Percentiles rank a stretch among this genome's conserved stretches.
Evolutionary conservation across 2,113 vertebrate genomes (phyloP).

Genomic region (Peucedramus taeniatus): DNA sequence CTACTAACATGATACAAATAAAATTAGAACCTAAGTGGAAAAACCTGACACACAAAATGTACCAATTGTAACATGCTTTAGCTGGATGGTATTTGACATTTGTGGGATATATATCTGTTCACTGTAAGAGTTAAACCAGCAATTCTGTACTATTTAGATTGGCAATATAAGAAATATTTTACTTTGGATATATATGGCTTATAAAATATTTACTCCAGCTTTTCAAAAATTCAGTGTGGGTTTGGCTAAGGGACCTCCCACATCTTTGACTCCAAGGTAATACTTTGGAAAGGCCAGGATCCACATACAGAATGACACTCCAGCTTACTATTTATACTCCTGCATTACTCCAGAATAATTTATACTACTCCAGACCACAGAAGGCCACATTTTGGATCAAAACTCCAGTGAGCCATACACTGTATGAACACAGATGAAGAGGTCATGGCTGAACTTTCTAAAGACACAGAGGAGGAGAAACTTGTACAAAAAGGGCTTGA

Average conservation of each 20-base stretch:
- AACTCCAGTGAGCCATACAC: neutral
- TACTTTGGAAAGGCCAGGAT: neutral
- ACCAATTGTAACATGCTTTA: neutral
- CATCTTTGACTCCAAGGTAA: neutral
- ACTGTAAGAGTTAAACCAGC: slow-evolving; percentile 25
- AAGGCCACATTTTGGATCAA: neutral
- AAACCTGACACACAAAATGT: neutral
- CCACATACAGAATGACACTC: neutral
- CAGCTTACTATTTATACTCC: slow-evolving; percentile 14
- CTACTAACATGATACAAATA: neutral
- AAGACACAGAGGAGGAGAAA: neutral
- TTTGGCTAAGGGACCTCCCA: slow-evolving; percentile 22
- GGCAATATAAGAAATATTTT: slow-evolving; percentile 31
- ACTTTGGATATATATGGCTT: slow-evolving; percentile 38
- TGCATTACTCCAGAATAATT: neutral
- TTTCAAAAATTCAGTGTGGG: slow-evolving; percentile 23
- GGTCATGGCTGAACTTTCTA: neutral
- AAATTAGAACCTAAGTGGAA: slow-evolving; percentile 23
- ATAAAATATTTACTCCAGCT: slow-evolving; percentile 46
- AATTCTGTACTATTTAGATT: slow-evolving; percentile 46
- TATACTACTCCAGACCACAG: neutral
- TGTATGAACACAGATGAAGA: neutral
- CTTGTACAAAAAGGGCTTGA: neutral
- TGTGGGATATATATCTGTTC: neutral
- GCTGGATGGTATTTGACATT: neutral